Conservation (phyloP, 2,888 invertebrate genomes). For the Drosophila neutralis region DNA sequence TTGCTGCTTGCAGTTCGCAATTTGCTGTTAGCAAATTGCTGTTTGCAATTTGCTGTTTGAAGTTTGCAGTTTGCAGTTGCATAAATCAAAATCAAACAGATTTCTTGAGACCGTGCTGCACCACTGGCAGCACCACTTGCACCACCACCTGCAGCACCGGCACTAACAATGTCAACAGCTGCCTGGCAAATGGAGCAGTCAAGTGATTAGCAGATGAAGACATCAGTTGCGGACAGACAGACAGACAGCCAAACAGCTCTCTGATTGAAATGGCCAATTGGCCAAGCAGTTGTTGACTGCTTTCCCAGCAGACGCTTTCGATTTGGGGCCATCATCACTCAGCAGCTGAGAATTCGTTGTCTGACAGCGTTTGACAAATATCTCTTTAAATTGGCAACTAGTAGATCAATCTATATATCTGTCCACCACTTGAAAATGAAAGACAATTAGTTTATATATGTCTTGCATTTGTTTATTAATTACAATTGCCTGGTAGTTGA, state of each 20-base stretch:
- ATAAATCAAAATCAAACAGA: slow-evolving; percentile 74
- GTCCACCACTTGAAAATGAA: not conserved
- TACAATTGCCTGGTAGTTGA: not conserved
- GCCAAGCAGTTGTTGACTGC: slow-evolving; percentile 27
- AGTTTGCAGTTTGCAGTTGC: slow-evolving; percentile 40
- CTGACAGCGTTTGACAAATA: slow-evolving; percentile 25
- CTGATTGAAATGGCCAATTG: slow-evolving; percentile 64
- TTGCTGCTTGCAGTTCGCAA: slow-evolving; percentile 5
- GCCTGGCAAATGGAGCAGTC: slow-evolving; percentile 67
- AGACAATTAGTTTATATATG: not conserved
- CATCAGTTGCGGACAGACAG: slow-evolving; percentile 33
- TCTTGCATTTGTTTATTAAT: not conserved
- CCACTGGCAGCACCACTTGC: slow-evolving; percentile 6
- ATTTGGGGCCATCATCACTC: slow-evolving; percentile 44
- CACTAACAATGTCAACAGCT: slow-evolving; percentile 30
- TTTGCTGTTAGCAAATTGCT: not conserved
- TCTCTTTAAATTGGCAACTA: slow-evolving; percentile 27
- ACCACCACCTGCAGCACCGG: slow-evolving; percentile 17
- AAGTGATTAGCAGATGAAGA: slow-evolving; percentile 74
- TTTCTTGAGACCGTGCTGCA: slow-evolving; percentile 37
- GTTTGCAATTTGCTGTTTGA: slow-evolving; percentile 28
- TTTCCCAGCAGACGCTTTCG: slow-evolving; percentile 37
- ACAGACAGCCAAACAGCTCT: slow-evolving; percentile 19
- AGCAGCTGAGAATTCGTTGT: slow-evolving; percentile 10
- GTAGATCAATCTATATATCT: not conserved